Percentiles rank a stretch among this genome's conserved stretches.
These are phyloP conservation scores for Heteromyza rotundicornis DNA, from an alignment of 2,888 invertebrate genomes.

Conservation along the genomic window DNA sequence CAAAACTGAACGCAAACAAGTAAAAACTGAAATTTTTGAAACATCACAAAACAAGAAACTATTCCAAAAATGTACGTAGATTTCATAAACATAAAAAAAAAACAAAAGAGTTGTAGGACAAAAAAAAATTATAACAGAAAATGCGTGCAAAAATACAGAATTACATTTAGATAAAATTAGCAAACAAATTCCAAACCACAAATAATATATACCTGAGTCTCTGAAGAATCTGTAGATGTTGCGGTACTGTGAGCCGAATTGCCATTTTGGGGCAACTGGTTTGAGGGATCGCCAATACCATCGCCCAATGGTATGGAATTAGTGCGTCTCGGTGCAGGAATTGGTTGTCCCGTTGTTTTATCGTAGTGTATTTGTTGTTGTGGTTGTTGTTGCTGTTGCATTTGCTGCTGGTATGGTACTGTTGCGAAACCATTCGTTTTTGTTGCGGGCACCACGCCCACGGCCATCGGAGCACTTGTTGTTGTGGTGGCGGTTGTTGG, in stretches of 20 bases:
- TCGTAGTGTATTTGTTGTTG: conserved; percentile 39
- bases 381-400: conserved; percentile 30
- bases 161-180: conserved; percentile 3
- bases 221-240: conserved; percentile 34
- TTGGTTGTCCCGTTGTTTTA: conserved; percentile 57
- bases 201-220: conserved; percentile 54
- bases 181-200: too few relatives aligned
- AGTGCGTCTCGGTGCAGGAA: conserved; percentile 62
- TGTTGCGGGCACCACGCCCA: conserved; percentile 35
- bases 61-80: too few relatives aligned
- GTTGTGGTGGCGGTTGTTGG: conserved; percentile 32
- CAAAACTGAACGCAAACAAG: too few relatives aligned
- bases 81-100: too few relatives aligned
- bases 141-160: conserved; percentile 10
- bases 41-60: too few relatives aligned
- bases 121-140: conserved; percentile 1
- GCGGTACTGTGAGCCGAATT: conserved; percentile 15
- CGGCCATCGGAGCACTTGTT: conserved; percentile 32
- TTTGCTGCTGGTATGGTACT: conserved; percentile 14
- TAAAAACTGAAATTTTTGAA: too few relatives aligned
- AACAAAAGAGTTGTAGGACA: too few relatives aligned
- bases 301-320: conserved; percentile 65
- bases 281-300: conserved; percentile 29
- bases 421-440: conserved; percentile 56
- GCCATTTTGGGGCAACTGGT: conserved; percentile 19